Conservation (phyloP, 1,140 invertebrate genomes). For the Pteromalus puparum region DNA sequence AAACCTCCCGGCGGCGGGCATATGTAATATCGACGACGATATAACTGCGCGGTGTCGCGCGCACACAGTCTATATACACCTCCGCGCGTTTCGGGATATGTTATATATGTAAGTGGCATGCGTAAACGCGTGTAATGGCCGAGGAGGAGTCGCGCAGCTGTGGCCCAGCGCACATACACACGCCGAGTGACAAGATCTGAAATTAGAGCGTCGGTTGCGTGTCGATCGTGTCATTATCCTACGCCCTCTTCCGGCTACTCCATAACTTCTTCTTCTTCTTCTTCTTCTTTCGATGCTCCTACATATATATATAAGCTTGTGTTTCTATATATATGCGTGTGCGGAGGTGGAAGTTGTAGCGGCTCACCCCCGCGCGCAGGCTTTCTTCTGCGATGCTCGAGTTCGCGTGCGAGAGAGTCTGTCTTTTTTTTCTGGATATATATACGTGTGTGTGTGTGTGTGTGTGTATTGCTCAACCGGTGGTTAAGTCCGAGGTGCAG, state of each 20-base stretch:
- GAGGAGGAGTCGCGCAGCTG: slow-evolving; percentile 72
- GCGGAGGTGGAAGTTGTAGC: not conserved
- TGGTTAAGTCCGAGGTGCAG: not conserved
- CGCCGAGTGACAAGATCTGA: slow-evolving; percentile 74
- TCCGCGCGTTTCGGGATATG: too few species aligned
- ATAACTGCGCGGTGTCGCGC: too few species aligned
- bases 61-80: too few species aligned
- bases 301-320: slow-evolving; percentile 12
- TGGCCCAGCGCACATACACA: slow-evolving; percentile 46
- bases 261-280: slow-evolving; percentile 63
- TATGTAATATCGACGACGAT: too few species aligned
- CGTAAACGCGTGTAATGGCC: slow-evolving; percentile 73
- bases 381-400: not conserved
- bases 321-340: not conserved
- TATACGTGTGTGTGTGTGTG: too few species aligned
- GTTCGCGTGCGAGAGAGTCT: not conserved
- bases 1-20: too few species aligned
- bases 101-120: slow-evolving; percentile 52
- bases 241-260: slow-evolving; percentile 68
- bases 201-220: slow-evolving; percentile 73
- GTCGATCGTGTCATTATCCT: slow-evolving; percentile 66
- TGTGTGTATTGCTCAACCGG: not conserved
- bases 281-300: slow-evolving; percentile 63
- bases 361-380: not conserved
- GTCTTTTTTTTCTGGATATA: not conserved